phyloP scores from a whole-genome alignment of 1,140 invertebrate species.

The Zaprionus tsacasi region DNA sequence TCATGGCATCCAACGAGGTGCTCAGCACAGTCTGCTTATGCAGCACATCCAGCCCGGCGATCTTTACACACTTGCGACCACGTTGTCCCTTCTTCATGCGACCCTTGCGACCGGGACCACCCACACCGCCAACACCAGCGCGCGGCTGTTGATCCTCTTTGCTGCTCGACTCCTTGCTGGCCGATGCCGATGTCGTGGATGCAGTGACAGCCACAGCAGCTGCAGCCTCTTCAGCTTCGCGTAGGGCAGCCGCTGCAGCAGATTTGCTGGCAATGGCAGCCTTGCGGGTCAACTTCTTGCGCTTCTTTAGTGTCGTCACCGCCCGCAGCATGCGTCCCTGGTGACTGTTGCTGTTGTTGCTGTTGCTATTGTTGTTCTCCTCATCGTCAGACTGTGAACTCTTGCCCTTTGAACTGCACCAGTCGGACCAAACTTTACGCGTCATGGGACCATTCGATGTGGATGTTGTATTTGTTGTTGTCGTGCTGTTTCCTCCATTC shows the following conservation, averaged over 20 bases:
- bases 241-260: constrained; percentile 76
- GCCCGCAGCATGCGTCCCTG: constrained; percentile 62
- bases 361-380: constrained; percentile 83
- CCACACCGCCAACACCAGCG: constrained; percentile 21
- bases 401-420: constrained; percentile 87
- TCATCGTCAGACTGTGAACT: constrained; percentile 86
- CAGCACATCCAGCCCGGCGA: constrained; percentile 93
- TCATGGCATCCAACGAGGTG: constrained; percentile 87
- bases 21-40: constrained; percentile 96
- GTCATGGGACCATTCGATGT: constrained; percentile 85
- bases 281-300: constrained; percentile 80
- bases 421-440: constrained; percentile 90
- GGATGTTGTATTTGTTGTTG: constrained; percentile 86
- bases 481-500: constrained; percentile 85
- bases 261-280: constrained; percentile 81
- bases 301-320: constrained; percentile 73
- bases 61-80: constrained; percentile 84
- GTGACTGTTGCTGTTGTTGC: constrained; percentile 53
- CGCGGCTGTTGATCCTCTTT: constrained; percentile 56
- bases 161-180: constrained; percentile 70
- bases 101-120: constrained; percentile 72
- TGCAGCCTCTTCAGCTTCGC: constrained; percentile 71
- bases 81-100: constrained; percentile 74
- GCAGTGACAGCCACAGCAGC: constrained; percentile 52
- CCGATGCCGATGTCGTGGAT: constrained; percentile 43